Base-by-base conservation (phyloP, 2,888 invertebrate species). In the Cephalotes varians region DNA sequence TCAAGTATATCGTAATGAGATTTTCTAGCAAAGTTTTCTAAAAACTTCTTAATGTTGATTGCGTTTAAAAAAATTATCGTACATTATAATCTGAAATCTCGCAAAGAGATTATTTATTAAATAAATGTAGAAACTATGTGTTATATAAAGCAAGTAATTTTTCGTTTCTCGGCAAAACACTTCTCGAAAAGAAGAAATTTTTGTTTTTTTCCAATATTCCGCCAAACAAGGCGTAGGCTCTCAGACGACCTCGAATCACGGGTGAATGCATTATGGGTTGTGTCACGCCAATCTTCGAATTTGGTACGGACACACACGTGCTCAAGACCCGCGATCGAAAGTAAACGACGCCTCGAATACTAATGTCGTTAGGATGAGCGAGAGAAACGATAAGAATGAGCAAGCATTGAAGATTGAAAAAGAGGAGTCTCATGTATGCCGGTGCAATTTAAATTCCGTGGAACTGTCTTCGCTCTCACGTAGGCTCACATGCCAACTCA, bases 321-420 rank as follows among this genome's bases (percentile, higher is more conserved):
- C 88, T 65, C 81, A 85, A 83, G 86, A 44, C 86, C 34, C 88
- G 88, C 90, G 92, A 93, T 93, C 92, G 93, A 93, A 93, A 93
- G 93, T 86, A 84, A 88, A 90, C 87, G 85, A 81, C 72, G 89
- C 65, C 82, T 81, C 82, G 89, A 90, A 90, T 90, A 90, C 88
- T 86, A 90, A 90, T 90, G 85, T 92, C 85, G 84, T 89, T 86
- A 86, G 83, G 71, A 86, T 81, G 56, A 54, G 25, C 74, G 51
- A 74, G 76, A 74, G 65, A 83, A 83, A 81, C 64, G 67, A 44
- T 62, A 49, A 25, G 69, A 65, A 83, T 31, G 34, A 60, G 49
- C 81, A 47, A 40, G 21, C 40, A 9, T n/a, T 21, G 56, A 65
- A 77, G 67, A 40, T 51, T 21, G 51, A 62, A 56, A 77, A 73